Base-by-base conservation (phyloP, 2,888 invertebrate species). In the Parnassius apollo region DNA sequence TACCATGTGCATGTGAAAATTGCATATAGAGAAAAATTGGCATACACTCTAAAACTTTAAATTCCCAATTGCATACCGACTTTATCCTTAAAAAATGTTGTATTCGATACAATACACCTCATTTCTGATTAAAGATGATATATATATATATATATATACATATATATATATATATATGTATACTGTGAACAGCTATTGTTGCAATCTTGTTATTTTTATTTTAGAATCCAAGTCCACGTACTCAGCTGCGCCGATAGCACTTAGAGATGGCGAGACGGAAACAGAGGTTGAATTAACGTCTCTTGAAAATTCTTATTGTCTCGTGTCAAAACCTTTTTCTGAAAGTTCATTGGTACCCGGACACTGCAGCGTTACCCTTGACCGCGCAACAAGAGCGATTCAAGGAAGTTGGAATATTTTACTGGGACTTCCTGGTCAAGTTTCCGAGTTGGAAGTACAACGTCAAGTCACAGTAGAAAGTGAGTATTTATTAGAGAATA, bases 331-430 rank as follows among this genome's bases (percentile, higher is more conserved):
- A 67, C 91, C 91, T 0, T 91, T 89, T 63, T 77, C 86, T 1
- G 88, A 88, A 45, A 85, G 85, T 57, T 74, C 85, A 0, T 68
- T 91, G 48, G 78, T 91, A 2, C 72, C 89, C 2, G 91, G 91
- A 0, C 85, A 88, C 25, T 93, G 92, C 59, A 73, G 65, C 9
- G 80, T 92, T 18, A 83, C 80, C 1, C 66, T 92, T 18, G 83
- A 86, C 13, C 80, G 83, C 9, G 79, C 86, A 0, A 86, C 86
- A 0, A 80, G 91, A 66, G 88, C 89, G 1, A 82, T 90, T 1
- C 86, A 91, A 65, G 93, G 93, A 3, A 79, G 79, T 57, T 93
- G 93, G 93, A 79, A 80, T 55, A 77, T 92, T 0, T 68, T 86
- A 1, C 72, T 91, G 42, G 93, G 91, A 1, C 59, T 92, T 11